These are phyloP conservation scores for Montifringilla adamsi DNA, from an alignment of 2,113 vertebrate genomes.

Conservation along the genomic window DNA sequence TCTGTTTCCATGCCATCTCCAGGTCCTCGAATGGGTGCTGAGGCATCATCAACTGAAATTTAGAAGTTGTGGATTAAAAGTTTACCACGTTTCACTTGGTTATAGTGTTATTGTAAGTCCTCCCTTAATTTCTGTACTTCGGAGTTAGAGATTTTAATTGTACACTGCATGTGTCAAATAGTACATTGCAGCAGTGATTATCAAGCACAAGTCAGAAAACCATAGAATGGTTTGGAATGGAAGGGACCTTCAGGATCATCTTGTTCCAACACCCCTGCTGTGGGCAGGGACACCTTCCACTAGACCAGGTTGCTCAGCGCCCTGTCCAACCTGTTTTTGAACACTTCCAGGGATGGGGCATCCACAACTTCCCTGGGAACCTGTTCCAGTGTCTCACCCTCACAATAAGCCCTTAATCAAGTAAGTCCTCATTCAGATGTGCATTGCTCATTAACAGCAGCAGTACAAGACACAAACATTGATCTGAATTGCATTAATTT, in stretches of 20 bases:
- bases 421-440: neutral
- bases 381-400: neutral
- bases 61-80: neutral
- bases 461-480: neutral
- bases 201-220: neutral
- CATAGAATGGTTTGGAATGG: neutral
- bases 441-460: neutral
- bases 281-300: neutral
- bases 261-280: neutral
- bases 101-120: neutral
- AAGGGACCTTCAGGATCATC: neutral
- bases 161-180: neutral
- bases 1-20: conserved; percentile 98
- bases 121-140: neutral
- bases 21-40: conserved; percentile 81
- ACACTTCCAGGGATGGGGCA: neutral
- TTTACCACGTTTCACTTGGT: neutral
- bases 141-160: neutral
- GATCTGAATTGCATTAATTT: neutral
- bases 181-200: neutral
- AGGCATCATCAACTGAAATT: conserved; percentile 48
- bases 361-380: neutral
- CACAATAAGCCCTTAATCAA: neutral
- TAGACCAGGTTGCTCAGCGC: neutral
- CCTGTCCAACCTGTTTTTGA: neutral